A percentile compares a stretch with the other conserved stretches of the same genome.
These are phyloP conservation scores for Syngnathus typhle DNA, from an alignment of 2,113 vertebrate genomes.

Conservation along the genomic window DNA sequence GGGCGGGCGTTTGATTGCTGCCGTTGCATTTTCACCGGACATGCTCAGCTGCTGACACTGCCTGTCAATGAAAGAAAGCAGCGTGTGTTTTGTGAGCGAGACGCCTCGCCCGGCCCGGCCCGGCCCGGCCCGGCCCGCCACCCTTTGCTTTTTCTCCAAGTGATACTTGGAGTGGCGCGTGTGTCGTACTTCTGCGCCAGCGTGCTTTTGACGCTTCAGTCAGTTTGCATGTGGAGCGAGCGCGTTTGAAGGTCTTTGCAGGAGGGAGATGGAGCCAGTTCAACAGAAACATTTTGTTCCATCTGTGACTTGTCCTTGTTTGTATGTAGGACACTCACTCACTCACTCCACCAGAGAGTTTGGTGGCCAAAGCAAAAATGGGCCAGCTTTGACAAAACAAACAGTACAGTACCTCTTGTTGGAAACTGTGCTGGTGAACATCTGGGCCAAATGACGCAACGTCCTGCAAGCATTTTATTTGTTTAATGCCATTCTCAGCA, in stretches of 20 bases:
- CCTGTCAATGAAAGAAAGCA: constrained; percentile 54
- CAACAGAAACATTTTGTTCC: constrained; percentile 3
- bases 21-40: constrained; percentile 41
- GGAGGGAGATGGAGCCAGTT: background rate
- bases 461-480: constrained; percentile 45
- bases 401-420: background rate
- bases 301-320: constrained; percentile 7
- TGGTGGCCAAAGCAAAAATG: too few relatives aligned
- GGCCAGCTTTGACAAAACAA: background rate
- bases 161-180: constrained; percentile 30
- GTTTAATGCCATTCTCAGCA: constrained; percentile 19
- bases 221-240: constrained; percentile 6
- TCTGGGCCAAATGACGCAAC: constrained; percentile 64
- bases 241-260: background rate
- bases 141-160: constrained; percentile 20
- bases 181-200: constrained; percentile 17
- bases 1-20: constrained; percentile 45
- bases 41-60: constrained; percentile 46
- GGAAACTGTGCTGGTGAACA: constrained; percentile 45
- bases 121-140: too few relatives aligned
- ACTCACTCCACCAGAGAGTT: too few relatives aligned
- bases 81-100: constrained; percentile 18
- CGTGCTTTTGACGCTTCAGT: constrained; percentile 7
- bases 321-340: constrained; percentile 57
- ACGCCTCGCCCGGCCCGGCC: too few relatives aligned